Conservation (phyloP, 2,113 vertebrate genomes). For the Caranx melampygus region DNA sequence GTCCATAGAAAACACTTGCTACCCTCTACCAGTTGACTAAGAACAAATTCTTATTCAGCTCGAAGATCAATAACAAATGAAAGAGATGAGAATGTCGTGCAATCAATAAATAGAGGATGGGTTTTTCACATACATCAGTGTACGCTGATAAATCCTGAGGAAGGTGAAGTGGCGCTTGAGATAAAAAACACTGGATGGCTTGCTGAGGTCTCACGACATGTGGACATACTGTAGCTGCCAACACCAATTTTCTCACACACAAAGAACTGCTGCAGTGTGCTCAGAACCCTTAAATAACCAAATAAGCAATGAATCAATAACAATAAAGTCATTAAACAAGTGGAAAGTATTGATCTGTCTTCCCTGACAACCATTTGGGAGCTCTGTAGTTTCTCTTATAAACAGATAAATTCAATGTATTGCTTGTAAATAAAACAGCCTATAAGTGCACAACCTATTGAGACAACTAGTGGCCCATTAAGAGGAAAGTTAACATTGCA, state of each 20-base stretch:
- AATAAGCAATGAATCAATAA: conserved; percentile 21
- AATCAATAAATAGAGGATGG: conserved; percentile 16
- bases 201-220: conserved; percentile 24
- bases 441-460: conserved; percentile 44
- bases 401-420: conserved; percentile 8
- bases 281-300: conserved; percentile 25
- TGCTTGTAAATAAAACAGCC: conserved; percentile 25
- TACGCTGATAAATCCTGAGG: background rate
- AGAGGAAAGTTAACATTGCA: conserved; percentile 15
- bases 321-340: conserved; percentile 20
- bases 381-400: conserved; percentile 15
- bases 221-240: conserved; percentile 53
- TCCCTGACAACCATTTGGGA: background rate
- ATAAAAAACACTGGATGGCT: conserved; percentile 46
- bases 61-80: conserved; percentile 10
- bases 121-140: conserved; percentile 11
- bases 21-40: conserved; percentile 26
- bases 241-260: conserved; percentile 13
- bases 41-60: conserved; percentile 11
- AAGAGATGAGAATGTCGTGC: conserved; percentile 26
- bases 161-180: background rate
- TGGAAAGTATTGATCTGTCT: conserved; percentile 24
- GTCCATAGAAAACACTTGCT: conserved; percentile 65
- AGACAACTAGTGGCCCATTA: conserved; percentile 44
- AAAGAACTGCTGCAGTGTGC: conserved; percentile 2